A percentile compares a stretch with the other conserved stretches of the same genome.
These are phyloP conservation scores for Ophion ventricosus DNA, from an alignment of 2,888 invertebrate genomes.

Conservation along the genomic window DNA sequence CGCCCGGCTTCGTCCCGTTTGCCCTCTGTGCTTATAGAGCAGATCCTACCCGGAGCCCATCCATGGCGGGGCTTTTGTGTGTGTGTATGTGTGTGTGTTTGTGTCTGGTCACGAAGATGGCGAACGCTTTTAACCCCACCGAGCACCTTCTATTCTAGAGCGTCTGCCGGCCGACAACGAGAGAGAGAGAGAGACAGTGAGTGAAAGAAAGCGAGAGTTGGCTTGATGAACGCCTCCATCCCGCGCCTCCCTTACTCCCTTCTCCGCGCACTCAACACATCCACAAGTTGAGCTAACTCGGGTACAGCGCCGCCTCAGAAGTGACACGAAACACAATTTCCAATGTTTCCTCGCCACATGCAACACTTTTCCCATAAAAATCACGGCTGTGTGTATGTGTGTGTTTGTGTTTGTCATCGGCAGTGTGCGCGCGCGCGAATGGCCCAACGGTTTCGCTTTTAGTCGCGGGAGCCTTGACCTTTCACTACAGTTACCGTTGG, in stretches of 20 bases:
- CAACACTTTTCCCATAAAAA: conserved; percentile 21
- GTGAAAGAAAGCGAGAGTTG: conserved; percentile 1
- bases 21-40: conserved; percentile 32
- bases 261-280: too few species aligned
- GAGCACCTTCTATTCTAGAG: conserved; percentile 77
- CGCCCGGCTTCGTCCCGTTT: conserved; percentile 17
- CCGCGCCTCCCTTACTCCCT: not conserved
- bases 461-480: conserved; percentile 49
- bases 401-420: too few species aligned
- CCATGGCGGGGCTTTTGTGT: too few species aligned
- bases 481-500: conserved; percentile 56
- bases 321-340: not conserved
- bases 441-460: conserved; percentile 36
- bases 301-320: not conserved
- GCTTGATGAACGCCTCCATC: not conserved
- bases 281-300: too few species aligned
- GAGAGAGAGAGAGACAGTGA: conserved; percentile 9
- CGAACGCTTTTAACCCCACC: conserved; percentile 74
- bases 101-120: conserved; percentile 56
- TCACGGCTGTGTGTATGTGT: too few species aligned
- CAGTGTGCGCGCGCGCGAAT: not conserved
- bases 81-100: conserved; percentile 41
- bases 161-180: conserved; percentile 57
- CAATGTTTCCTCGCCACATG: not conserved
- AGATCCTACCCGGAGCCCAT: conserved; percentile 21